These are phyloP conservation scores for Drosophila kikkawai DNA, from an alignment of 1,140 invertebrate genomes.

Conservation along the genomic window DNA sequence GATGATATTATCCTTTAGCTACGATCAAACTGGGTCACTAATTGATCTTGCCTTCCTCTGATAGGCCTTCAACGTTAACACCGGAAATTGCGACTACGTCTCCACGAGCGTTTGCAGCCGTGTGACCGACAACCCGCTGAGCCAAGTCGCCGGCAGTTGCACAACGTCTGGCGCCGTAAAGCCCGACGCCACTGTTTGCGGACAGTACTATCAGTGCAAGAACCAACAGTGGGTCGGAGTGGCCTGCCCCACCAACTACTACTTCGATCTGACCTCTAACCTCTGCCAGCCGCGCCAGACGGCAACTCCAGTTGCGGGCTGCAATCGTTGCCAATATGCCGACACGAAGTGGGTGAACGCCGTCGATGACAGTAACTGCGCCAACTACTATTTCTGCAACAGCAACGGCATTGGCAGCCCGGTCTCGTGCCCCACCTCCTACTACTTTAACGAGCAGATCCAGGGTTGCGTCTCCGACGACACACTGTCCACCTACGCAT, in stretches of 20 bases:
- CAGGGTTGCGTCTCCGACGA: slow-evolving; percentile 13
- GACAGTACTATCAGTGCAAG: slow-evolving; percentile 39
- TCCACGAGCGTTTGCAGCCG: slow-evolving; percentile 19
- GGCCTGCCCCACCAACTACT: slow-evolving; percentile 27
- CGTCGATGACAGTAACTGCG: slow-evolving; percentile 24
- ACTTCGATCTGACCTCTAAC: not conserved
- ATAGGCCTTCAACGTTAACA: slow-evolving; percentile 27
- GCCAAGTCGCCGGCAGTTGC: slow-evolving; percentile 11
- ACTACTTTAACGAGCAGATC: slow-evolving; percentile 39
- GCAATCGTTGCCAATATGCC: slow-evolving; percentile 60
- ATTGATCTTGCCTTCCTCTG: not conserved
- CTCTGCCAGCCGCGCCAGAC: not conserved
- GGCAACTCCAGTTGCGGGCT: slow-evolving; percentile 9
- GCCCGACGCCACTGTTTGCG: slow-evolving; percentile 6
- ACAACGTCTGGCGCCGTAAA: rapidly evolving
- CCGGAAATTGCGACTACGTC: not conserved
- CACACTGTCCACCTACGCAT: not conserved
- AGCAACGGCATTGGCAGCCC: not conserved
- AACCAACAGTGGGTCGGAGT: not conserved
- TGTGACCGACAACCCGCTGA: slow-evolving; percentile 3
- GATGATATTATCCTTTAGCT: not conserved
- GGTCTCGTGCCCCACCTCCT: rapidly evolving
- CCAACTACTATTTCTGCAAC: slow-evolving; percentile 49
- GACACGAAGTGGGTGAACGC: slow-evolving; percentile 33
- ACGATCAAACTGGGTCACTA: not conserved